Conservation (phyloP, 2,888 invertebrate genomes). For the Dryadula phaetusa region DNA sequence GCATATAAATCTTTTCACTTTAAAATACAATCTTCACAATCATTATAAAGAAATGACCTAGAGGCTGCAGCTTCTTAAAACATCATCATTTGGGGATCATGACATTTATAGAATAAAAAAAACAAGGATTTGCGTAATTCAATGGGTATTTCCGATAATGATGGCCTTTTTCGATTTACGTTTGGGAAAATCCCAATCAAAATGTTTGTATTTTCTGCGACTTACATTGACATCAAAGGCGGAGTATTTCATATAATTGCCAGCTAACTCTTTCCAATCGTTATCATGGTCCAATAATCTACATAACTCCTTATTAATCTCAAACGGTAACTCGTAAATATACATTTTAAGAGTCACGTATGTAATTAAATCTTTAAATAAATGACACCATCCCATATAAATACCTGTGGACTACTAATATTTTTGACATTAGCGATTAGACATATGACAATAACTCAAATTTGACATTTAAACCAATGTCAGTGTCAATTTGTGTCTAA, state of each 20-base stretch:
- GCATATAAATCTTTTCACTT: background rate
- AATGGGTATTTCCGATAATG: slow-evolving; percentile 33
- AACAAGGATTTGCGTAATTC: background rate
- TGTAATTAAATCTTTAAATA: slow-evolving; percentile 23
- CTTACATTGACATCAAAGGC: slow-evolving; percentile 83
- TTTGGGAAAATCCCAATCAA: slow-evolving; percentile 58
- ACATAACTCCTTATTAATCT: slow-evolving; percentile 88
- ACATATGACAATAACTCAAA: slow-evolving; percentile 9
- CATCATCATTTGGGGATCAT: background rate
- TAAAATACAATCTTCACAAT: background rate
- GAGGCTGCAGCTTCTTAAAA: background rate
- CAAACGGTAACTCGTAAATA: slow-evolving; percentile 90
- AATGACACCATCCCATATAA: slow-evolving; percentile 24
- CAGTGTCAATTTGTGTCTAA: background rate
- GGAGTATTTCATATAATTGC: slow-evolving; percentile 87
- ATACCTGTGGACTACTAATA: slow-evolving; percentile 39
- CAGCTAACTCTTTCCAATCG: slow-evolving; percentile 92
- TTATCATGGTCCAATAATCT: slow-evolving; percentile 90
- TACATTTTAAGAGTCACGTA: slow-evolving; percentile 56
- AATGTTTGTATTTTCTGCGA: slow-evolving; percentile 30
- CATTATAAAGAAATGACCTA: background rate
- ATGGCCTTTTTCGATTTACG: slow-evolving; percentile 32
- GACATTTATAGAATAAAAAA: background rate
- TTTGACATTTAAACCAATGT: background rate
- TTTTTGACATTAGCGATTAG: slow-evolving; percentile 9